These are phyloP conservation scores for Helicoverpa armigera DNA, from an alignment of 1,140 invertebrate species.

Conservation along the genomic window DNA sequence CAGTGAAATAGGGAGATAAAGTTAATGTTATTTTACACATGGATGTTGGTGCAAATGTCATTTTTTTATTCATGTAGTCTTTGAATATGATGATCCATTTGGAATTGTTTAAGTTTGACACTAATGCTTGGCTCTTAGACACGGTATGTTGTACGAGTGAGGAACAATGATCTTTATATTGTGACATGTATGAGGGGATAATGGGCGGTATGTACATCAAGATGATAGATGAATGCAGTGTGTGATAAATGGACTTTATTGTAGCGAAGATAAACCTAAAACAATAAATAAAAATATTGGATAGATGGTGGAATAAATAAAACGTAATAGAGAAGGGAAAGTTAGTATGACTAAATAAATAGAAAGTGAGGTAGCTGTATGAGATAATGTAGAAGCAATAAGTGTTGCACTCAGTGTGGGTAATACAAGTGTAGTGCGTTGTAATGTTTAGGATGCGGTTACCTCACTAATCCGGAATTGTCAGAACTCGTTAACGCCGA, in stretches of 20 bases:
- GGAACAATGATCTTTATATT: slow-evolving; percentile 63
- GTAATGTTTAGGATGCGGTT: slow-evolving; percentile 51
- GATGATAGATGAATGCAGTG: slow-evolving; percentile 68
- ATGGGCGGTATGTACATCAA: slow-evolving; percentile 67
- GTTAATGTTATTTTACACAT: slow-evolving; percentile 79
- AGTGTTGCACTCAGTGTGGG: slow-evolving; percentile 22
- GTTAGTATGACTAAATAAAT: slow-evolving; percentile 38
- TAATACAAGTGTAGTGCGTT: slow-evolving; percentile 11
- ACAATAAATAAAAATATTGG: slow-evolving; percentile 76
- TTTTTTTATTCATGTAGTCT: slow-evolving; percentile 82
- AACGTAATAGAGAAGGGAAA: slow-evolving; percentile 40
- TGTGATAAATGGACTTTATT: slow-evolving; percentile 71
- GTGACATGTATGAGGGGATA: slow-evolving; percentile 64
- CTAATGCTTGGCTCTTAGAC: slow-evolving; percentile 59
- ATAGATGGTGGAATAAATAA: slow-evolving; percentile 46
- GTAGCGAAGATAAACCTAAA: slow-evolving; percentile 83
- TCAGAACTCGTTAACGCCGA: slow-evolving; percentile 83
- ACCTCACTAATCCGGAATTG: slow-evolving; percentile 86
- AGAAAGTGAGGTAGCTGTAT: slow-evolving; percentile 30
- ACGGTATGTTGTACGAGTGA: slow-evolving; percentile 60
- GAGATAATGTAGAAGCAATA: slow-evolving; percentile 29
- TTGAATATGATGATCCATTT: slow-evolving; percentile 76
- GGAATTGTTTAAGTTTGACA: slow-evolving; percentile 59
- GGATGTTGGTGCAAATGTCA: slow-evolving; percentile 79
- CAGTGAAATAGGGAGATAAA: slow-evolving; percentile 78